Evolutionary conservation across 2,113 vertebrate genomes (phyloP).

Genomic region (Neotragus pygmaeus): DNA sequence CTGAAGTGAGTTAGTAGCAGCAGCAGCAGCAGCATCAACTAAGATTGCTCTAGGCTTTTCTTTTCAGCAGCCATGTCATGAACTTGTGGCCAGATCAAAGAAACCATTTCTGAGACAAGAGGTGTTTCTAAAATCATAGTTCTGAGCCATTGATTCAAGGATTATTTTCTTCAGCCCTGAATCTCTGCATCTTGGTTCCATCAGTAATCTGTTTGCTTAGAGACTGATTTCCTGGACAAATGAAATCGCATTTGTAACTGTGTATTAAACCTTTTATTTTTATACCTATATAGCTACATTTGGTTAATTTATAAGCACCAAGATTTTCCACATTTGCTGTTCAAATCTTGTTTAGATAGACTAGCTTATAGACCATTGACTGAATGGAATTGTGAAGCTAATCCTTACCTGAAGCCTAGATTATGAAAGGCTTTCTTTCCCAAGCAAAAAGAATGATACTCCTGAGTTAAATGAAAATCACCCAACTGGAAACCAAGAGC

Average conservation of each 20-base stretch:
- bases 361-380: not conserved
- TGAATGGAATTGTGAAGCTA: not conserved
- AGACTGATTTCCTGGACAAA: conserved; percentile 27
- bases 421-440: conserved; percentile 33
- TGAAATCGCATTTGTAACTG: conserved; percentile 2
- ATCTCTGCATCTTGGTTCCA: not conserved
- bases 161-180: conserved; percentile 23
- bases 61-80: not conserved
- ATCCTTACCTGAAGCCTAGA: conserved; percentile 13
- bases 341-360: conserved; percentile 9
- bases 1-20: too few species aligned
- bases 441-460: conserved; percentile 20
- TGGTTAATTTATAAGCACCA: conserved; percentile 39
- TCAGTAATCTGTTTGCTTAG: conserved; percentile 21
- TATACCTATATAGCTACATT: not conserved
- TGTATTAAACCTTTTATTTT: conserved; percentile 15
- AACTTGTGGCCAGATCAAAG: conserved; percentile 4
- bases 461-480: conserved; percentile 9
- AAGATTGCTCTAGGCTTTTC: not conserved
- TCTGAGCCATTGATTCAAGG: conserved; percentile 20
- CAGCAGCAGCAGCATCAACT: not conserved
- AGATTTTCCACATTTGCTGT: conserved; percentile 22
- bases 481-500: not conserved
- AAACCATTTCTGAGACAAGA: not conserved
- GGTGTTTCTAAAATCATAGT: conserved; percentile 6